These are phyloP conservation scores for Paracanthobrama guichenoti DNA, from an alignment of 2,113 vertebrate genomes.

Conservation along the genomic window DNA sequence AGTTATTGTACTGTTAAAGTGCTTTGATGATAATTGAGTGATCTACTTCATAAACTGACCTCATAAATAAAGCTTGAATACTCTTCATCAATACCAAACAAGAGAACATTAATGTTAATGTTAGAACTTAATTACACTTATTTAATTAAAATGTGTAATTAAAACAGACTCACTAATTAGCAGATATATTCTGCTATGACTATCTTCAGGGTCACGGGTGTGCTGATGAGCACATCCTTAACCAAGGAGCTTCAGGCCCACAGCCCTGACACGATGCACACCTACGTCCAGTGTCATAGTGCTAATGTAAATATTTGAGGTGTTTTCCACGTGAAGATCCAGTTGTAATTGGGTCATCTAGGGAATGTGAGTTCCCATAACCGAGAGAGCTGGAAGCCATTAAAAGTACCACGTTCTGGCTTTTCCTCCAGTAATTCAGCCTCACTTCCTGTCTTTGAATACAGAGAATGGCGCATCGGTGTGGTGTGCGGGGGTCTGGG, in stretches of 20 bases:
- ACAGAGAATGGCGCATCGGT: too few relatives aligned
- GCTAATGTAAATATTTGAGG: not conserved
- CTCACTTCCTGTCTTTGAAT: conserved; percentile 90
- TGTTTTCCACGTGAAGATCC: not conserved
- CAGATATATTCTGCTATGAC: not conserved
- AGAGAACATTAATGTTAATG: not conserved
- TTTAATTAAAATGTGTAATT: too few relatives aligned
- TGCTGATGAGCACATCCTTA: too few relatives aligned
- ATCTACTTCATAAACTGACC: not conserved
- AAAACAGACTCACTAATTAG: not conserved
- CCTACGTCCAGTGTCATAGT: not conserved
- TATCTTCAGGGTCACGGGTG: too few relatives aligned
- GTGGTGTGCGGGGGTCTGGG: conserved; percentile 71
- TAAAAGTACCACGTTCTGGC: conserved; percentile 89
- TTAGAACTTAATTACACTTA: too few relatives aligned
- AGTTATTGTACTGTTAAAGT: not conserved
- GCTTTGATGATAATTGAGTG: not conserved
- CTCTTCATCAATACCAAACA: not conserved
- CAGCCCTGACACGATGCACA: not conserved
- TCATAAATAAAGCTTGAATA: not conserved
- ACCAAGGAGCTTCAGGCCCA: not conserved
- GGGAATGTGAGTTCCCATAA: not conserved
- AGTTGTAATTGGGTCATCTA: not conserved
- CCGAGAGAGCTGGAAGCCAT: conserved; percentile 94
- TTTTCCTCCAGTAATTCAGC: conserved; percentile 77